Percentiles rank a stretch among this genome's conserved stretches.
Conservation (phyloP, 2,797 vertebrate genomes). For the Scolopax rusticola region DNA sequence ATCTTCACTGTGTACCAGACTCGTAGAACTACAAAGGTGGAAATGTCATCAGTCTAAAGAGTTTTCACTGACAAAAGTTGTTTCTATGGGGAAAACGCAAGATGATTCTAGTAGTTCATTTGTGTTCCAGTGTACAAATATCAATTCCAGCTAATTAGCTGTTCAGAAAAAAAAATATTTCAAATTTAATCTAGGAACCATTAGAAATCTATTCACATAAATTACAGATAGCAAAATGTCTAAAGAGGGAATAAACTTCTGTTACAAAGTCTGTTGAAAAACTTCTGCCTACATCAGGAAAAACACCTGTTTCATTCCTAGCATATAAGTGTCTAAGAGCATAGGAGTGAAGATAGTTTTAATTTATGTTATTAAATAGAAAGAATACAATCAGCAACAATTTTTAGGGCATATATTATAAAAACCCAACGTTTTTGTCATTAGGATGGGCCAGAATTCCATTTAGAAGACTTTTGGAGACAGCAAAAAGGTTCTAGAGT, state of each 20-base stretch:
- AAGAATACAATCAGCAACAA: background rate
- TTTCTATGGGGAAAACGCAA: background rate
- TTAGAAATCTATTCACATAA: background rate
- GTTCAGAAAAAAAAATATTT: background rate
- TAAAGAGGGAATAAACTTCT: background rate
- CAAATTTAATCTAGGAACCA: background rate
- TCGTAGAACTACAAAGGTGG: background rate
- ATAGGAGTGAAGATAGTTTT: background rate
- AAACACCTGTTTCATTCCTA: background rate
- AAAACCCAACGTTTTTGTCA: background rate
- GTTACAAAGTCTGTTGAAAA: background rate
- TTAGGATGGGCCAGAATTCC: background rate
- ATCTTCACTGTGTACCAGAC: background rate
- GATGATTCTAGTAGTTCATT: background rate
- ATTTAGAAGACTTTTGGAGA: background rate
- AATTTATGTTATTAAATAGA: background rate
- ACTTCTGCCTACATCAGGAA: background rate
- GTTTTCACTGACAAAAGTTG: background rate
- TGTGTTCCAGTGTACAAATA: background rate
- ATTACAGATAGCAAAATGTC: background rate
- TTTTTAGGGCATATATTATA: background rate
- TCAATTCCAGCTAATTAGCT: background rate
- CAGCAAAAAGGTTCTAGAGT: background rate
- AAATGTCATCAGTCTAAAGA: background rate
- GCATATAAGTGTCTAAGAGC: background rate